Evolutionary conservation across 2,113 vertebrate species (phyloP), one percentile per base, ranked within the genome.

Genomic region (Brienomyrus longianalis): DNA sequence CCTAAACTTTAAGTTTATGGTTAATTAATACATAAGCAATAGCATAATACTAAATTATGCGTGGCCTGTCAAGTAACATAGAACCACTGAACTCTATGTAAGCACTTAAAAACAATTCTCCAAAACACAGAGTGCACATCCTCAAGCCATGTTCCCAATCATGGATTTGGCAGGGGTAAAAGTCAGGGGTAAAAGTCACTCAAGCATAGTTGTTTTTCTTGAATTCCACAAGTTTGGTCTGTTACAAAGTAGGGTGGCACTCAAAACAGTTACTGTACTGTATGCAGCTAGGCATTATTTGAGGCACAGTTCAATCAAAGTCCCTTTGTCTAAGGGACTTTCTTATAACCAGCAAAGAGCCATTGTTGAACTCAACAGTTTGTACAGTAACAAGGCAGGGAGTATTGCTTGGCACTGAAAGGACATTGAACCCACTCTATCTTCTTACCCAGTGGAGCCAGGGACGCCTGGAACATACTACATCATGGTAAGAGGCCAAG

Each of bases 351-450:
- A 87, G 50, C 48, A 87, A 86, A 54, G 85, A 87, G 19, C 15
- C 66, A 74, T 74, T 88, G 59, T 88, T 31, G 47, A 88, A 43
- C 17, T 23, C 88, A 89, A 31, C 43, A 21, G n/a, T 66, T 83
- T 17, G 83, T n/a, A 27, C 54, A 86, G n/a, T 4, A 83, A 87
- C 85, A 27, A 86, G 35, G 77, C 48, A 31, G 84, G n/a, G 45
- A 86, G 47, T 86, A 51, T 27, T 27, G n/a, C 77, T 59, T 43
- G 88, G 2, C 3, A 0, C 31, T 83, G 88, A 47, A 54, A 84
- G 56, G 11, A 66, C 35, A 89, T 31, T 27, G 19, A 45, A 15
- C 39, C 43, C 15, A 35, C 51, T 19, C 23, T 11, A 62, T 85
- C 80, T 86, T 83, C 50, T 47, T 87, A 27, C 35, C 48, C 47